phyloP scores from a whole-genome alignment of 1,140 invertebrate genomes.

The Papilio dardanus region DNA sequence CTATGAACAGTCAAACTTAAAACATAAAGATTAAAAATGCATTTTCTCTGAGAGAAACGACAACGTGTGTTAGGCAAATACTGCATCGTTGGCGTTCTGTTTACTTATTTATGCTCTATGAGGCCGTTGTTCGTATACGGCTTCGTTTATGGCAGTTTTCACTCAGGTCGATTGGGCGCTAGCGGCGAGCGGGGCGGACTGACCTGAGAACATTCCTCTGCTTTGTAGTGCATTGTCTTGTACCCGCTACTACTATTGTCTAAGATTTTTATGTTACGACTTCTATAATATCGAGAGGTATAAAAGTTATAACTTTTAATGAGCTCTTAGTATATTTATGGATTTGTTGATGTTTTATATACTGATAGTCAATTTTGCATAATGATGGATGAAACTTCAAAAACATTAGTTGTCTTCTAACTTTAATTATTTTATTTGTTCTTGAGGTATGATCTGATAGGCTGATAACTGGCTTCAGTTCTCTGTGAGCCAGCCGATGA shows the following conservation, averaged over 20 bases:
- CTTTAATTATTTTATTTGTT: too few relatives aligned
- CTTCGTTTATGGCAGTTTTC: constrained; percentile 75
- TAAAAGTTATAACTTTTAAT: neutral
- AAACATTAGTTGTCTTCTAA: too few relatives aligned
- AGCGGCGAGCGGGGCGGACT: constrained; percentile 48
- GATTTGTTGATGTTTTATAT: neutral
- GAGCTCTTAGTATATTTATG: neutral
- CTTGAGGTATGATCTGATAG: constrained; percentile 1
- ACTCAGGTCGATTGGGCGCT: constrained; percentile 73
- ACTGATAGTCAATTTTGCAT: too few relatives aligned
- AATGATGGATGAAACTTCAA: too few relatives aligned
- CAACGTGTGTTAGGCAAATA: constrained; percentile 15
- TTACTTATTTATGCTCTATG: constrained; percentile 43
- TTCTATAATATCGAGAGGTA: neutral
- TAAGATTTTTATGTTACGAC: constrained; percentile 39
- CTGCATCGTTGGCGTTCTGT: constrained; percentile 29
- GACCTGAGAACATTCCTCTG: constrained; percentile 46
- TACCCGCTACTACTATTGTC: constrained; percentile 44
- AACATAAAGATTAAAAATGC: constrained; percentile 28
- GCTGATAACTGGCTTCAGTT: neutral
- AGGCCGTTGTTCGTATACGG: constrained; percentile 41
- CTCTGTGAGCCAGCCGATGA: constrained; percentile 1
- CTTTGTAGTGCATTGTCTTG: constrained; percentile 68
- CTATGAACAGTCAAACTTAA: neutral
- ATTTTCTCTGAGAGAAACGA: constrained; percentile 15